phyloP scores from a whole-genome alignment of 1,140 invertebrate genomes.

The Temnothorax longispinosus region DNA sequence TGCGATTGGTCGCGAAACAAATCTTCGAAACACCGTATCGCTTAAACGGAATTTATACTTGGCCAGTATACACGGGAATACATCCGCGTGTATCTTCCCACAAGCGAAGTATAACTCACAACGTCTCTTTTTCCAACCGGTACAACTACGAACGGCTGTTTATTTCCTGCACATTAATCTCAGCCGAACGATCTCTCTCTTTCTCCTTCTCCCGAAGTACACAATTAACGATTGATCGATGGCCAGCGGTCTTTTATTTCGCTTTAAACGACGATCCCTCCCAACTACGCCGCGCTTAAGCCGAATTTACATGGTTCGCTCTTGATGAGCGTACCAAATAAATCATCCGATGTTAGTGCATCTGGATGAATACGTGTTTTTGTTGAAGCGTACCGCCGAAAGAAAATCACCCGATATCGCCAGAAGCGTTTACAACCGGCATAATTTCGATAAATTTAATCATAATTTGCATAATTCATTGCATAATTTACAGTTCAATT shows the following conservation, averaged over 20 bases:
- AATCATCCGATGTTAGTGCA: slow-evolving; percentile 27
- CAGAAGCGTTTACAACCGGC: not conserved
- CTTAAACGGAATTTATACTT: slow-evolving; percentile 42
- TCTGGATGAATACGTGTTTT: slow-evolving; percentile 2
- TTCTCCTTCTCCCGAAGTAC: slow-evolving; percentile 32
- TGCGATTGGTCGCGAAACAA: slow-evolving; percentile 30
- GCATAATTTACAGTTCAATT: slow-evolving; percentile 30
- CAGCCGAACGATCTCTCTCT: slow-evolving; percentile 18
- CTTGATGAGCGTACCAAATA: slow-evolving; percentile 28
- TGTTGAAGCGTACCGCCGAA: not conserved
- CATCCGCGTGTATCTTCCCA: slow-evolving; percentile 51
- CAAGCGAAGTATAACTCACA: slow-evolving; percentile 55
- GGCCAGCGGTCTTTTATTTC: slow-evolving; percentile 31
- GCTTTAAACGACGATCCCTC: slow-evolving; percentile 33
- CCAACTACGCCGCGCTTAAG: slow-evolving; percentile 19
- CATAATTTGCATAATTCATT: slow-evolving; percentile 25
- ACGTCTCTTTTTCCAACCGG: slow-evolving; percentile 35
- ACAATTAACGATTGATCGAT: slow-evolving; percentile 50
- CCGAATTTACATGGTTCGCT: slow-evolving; percentile 47
- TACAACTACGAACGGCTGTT: slow-evolving; percentile 44
- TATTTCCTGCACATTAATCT: slow-evolving; percentile 57
- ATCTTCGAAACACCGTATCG: slow-evolving; percentile 14
- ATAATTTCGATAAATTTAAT: slow-evolving; percentile 42
- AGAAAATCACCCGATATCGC: slow-evolving; percentile 22
- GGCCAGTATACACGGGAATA: slow-evolving; percentile 31